Evolutionary conservation across 2,888 invertebrate genomes (phyloP).

Genomic region (Teleogryllus oceanicus): DNA sequence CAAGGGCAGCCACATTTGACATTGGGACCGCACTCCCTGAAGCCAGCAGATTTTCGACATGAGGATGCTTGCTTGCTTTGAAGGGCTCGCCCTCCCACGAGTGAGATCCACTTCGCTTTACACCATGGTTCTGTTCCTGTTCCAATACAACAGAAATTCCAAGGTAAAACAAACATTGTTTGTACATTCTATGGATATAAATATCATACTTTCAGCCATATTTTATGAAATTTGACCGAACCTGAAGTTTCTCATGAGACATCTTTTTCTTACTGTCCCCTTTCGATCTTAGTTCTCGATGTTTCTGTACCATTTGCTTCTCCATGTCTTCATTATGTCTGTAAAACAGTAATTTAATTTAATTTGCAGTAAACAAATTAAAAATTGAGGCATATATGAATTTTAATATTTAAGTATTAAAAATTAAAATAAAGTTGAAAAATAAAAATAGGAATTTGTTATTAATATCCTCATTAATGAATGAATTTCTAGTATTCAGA

Average conservation of each 20-base stretch:
- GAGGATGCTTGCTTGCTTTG: conserved; percentile 55
- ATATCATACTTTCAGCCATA: no score
- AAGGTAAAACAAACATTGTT: no score
- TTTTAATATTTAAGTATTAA: no score
- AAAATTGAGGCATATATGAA: no score
- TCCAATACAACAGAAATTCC: no score
- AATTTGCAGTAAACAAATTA: no score
- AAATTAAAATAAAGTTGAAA: no score
- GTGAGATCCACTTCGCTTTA: conserved; percentile 61
- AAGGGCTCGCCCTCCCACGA: conserved; percentile 60
- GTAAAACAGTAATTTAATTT: conserved; percentile 28
- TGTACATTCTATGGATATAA: no score
- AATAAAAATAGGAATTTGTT: no score
- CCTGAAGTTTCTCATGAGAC: conserved; percentile 29
- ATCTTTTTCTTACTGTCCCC: conserved; percentile 41
- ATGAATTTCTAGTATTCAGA: no score
- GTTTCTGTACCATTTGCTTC: conserved; percentile 67
- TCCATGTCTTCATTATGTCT: conserved; percentile 84
- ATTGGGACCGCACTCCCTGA: conserved; percentile 12
- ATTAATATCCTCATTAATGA: no score
- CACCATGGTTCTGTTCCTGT: conserved; percentile 51
- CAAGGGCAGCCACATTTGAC: background rate
- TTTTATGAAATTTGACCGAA: background rate
- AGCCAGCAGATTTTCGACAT: conserved; percentile 41
- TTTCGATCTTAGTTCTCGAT: conserved; percentile 58